These are phyloP conservation scores for Datnioides undecimradiatus DNA, from an alignment of 2,113 vertebrate species.

Conservation along the genomic window DNA sequence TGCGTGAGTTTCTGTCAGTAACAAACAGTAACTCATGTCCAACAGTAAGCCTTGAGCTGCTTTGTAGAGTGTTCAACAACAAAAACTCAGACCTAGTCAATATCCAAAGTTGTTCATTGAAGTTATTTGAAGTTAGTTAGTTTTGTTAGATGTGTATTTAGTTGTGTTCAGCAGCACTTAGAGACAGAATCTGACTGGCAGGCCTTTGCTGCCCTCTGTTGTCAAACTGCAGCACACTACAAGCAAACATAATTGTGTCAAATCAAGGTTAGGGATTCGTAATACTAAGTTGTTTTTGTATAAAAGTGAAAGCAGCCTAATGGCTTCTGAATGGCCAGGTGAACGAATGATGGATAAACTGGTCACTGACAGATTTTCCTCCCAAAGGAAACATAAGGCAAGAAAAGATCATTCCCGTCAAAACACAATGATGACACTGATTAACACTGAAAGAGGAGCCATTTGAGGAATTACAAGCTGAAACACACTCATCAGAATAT, in stretches of 20 bases:
- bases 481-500: background rate
- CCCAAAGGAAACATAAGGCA: background rate
- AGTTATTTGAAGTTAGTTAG: background rate
- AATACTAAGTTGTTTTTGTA: background rate
- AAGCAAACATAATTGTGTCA: background rate
- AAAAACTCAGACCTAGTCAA: background rate
- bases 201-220: constrained; percentile 79
- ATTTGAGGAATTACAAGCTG: background rate
- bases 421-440: background rate
- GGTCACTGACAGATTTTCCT: background rate
- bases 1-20: background rate
- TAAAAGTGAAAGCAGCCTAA: background rate
- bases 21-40: background rate
- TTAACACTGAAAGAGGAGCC: no score
- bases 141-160: background rate
- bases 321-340: background rate
- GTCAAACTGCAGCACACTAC: constrained; percentile 32
- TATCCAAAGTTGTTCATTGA: background rate
- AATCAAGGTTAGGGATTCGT: background rate
- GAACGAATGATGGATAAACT: background rate
- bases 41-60: background rate
- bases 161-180: background rate
- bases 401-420: background rate
- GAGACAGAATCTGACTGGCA: background rate
- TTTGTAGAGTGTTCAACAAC: background rate